A percentile compares a stretch with the other conserved stretches of the same genome.
Evolutionary conservation across 2,113 vertebrate genomes (phyloP).

Genomic region (Tachuris rubrigastra): DNA sequence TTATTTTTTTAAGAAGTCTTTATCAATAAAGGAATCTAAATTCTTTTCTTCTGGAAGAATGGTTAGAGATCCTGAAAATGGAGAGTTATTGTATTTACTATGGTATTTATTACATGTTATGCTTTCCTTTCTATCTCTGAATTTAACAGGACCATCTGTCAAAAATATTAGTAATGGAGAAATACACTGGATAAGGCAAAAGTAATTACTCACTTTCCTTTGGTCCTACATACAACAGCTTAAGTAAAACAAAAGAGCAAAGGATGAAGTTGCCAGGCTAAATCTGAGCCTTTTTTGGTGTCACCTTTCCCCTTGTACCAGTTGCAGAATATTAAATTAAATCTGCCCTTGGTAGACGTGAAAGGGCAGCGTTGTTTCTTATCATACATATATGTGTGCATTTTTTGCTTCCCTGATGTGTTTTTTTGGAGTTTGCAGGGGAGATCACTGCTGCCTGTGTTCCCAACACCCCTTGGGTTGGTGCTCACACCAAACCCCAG

Average conservation of each 20-base stretch:
- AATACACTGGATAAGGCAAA: not conserved
- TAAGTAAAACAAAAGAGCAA: conserved; percentile 10
- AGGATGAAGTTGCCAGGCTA: not conserved
- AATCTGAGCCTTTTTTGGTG: not conserved
- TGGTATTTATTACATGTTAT: not conserved
- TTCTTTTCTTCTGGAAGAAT: not conserved
- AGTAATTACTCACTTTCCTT: conserved; percentile 22
- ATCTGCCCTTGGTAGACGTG: not conserved
- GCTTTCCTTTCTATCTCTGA: not conserved
- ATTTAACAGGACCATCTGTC: conserved; percentile 28
- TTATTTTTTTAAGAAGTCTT: not conserved
- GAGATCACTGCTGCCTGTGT: not conserved
- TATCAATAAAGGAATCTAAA: not conserved
- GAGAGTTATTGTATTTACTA: not conserved
- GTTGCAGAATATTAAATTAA: not conserved
- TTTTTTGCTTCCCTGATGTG: not conserved
- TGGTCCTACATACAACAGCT: not conserved
- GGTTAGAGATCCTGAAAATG: not conserved
- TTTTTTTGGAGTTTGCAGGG: not conserved
- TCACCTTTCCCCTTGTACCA: not conserved
- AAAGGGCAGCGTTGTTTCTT: not conserved
- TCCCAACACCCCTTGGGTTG: not conserved
- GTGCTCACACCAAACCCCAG: not conserved
- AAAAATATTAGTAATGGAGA: conserved; percentile 27
- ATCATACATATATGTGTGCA: not conserved